Evolutionary conservation across 2,113 vertebrate species (phyloP).

Genomic region (Archocentrus centrarchus): DNA sequence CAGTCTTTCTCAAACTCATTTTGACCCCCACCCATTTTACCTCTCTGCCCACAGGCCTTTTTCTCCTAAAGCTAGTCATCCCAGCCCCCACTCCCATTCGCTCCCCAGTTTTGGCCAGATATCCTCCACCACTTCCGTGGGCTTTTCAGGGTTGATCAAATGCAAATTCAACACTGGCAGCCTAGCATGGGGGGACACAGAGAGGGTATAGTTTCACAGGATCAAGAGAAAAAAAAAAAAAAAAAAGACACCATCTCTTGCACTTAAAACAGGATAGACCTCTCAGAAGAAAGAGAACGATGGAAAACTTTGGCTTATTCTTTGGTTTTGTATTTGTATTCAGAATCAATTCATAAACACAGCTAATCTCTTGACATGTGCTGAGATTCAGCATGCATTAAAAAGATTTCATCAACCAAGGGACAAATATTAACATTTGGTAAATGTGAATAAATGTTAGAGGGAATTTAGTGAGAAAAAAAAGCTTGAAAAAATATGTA

Average conservation of each 20-base stretch:
- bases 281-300: background rate
- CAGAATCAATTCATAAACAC: background rate
- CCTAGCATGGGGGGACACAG: constrained; percentile 58
- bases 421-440: background rate
- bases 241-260: constrained; percentile 8
- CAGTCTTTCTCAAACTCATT: constrained; percentile 58
- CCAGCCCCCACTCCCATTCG: constrained; percentile 33
- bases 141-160: constrained; percentile 72
- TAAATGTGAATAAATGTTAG: background rate
- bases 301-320: background rate
- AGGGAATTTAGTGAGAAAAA: background rate
- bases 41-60: constrained; percentile 50
- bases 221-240: constrained; percentile 3
- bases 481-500: background rate
- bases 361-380: constrained; percentile 11
- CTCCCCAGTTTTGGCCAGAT: constrained; percentile 40
- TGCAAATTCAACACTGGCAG: constrained; percentile 72
- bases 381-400: background rate
- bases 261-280: constrained; percentile 10
- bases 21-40: constrained; percentile 54
- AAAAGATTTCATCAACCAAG: constrained; percentile 1
- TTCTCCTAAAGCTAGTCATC: constrained; percentile 43
- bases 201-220: constrained; percentile 64
- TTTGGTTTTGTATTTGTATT: background rate
- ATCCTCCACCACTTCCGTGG: constrained; percentile 59